Percentiles rank a stretch among this genome's conserved stretches.
These are phyloP conservation scores for Cartodere bifasciata DNA, from an alignment of 2,888 invertebrate species.

Conservation along the genomic window DNA sequence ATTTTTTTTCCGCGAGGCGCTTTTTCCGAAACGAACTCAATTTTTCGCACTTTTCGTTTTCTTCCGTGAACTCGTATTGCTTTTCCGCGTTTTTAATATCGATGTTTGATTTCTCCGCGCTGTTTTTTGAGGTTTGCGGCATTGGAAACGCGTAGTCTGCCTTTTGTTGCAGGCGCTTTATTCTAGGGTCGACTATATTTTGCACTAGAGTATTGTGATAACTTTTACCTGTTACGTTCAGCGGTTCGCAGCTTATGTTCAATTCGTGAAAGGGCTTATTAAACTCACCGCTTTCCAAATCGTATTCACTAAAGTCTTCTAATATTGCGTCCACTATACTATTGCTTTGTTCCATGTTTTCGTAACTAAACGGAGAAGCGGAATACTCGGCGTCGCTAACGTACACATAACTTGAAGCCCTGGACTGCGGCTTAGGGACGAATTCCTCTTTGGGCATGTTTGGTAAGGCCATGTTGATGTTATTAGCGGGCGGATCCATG, in stretches of 20 bases:
- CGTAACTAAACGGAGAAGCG: too few species aligned
- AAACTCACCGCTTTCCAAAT: slow-evolving; percentile 33
- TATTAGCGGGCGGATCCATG: slow-evolving; percentile 23
- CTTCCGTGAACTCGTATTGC: slow-evolving; percentile 78
- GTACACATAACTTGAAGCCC: slow-evolving; percentile 32
- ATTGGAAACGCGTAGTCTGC: slow-evolving; percentile 32
- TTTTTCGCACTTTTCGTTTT: slow-evolving; percentile 72
- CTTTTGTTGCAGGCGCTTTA: slow-evolving; percentile 30
- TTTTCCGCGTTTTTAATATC: slow-evolving; percentile 49
- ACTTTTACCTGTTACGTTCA: slow-evolving; percentile 35
- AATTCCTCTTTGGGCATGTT: slow-evolving; percentile 24
- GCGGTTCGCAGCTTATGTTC: slow-evolving; percentile 35
- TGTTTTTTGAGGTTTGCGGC: slow-evolving; percentile 25
- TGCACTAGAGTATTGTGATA: slow-evolving; percentile 34
- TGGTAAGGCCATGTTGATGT: slow-evolving; percentile 17
- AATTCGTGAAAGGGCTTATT: slow-evolving; percentile 36
- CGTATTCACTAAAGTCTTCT: slow-evolving; percentile 36
- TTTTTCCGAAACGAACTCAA: slow-evolving; percentile 76
- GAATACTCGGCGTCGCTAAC: slow-evolving; percentile 32
- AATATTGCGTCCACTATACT: slow-evolving; percentile 34
- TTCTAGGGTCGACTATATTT: slow-evolving; percentile 32
- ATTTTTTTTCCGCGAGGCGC: slow-evolving; percentile 80
- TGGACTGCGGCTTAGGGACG: too few species aligned
- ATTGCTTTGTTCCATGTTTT: too few species aligned
- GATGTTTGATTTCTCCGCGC: slow-evolving; percentile 28